These are phyloP conservation scores for Semaprochilodus insignis DNA, from an alignment of 2,797 vertebrate genomes.

Conservation along the genomic window DNA sequence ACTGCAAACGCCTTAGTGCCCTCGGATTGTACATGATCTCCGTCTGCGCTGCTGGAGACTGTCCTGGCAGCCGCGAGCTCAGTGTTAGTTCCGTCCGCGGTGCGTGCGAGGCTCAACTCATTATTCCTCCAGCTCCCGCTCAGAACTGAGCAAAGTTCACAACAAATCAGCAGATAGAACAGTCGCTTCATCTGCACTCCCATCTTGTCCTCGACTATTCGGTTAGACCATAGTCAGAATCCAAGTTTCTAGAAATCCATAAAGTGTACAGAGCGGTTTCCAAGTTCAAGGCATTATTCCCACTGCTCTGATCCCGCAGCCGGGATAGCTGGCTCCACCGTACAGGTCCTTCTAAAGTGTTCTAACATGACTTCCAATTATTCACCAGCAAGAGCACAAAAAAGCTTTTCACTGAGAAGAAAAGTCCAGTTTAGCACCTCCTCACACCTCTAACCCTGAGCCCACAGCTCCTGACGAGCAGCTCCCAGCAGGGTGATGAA, in stretches of 20 bases:
- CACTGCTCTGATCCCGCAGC: not conserved
- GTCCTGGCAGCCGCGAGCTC: slow-evolving; percentile 29
- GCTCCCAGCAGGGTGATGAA: slow-evolving; percentile 17
- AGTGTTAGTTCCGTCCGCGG: slow-evolving; percentile 28
- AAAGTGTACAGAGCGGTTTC: not conserved
- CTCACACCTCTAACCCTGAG: not conserved
- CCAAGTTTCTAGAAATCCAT: slow-evolving; percentile 6
- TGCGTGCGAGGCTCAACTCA: slow-evolving; percentile 49
- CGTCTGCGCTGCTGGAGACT: slow-evolving; percentile 26
- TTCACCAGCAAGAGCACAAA: not conserved
- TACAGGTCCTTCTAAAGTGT: not conserved
- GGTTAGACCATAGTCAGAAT: slow-evolving; percentile 8
- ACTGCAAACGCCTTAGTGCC: not conserved
- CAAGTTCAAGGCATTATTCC: not conserved
- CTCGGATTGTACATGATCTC: not conserved
- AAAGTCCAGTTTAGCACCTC: not conserved
- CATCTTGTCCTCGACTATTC: slow-evolving; percentile 34
- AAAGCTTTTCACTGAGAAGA: not conserved
- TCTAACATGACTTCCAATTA: not conserved
- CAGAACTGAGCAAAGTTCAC: slow-evolving; percentile 28
- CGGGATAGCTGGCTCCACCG: not conserved
- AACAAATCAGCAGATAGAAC: slow-evolving; percentile 44
- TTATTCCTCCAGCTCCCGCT: slow-evolving; percentile 1
- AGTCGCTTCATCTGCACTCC: slow-evolving; percentile 14
- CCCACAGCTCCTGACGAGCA: not conserved